Evolutionary conservation across 2,113 vertebrate genomes (phyloP), one percentile per base, ranked within the genome.

Genomic region (Leuciscus idus): DNA sequence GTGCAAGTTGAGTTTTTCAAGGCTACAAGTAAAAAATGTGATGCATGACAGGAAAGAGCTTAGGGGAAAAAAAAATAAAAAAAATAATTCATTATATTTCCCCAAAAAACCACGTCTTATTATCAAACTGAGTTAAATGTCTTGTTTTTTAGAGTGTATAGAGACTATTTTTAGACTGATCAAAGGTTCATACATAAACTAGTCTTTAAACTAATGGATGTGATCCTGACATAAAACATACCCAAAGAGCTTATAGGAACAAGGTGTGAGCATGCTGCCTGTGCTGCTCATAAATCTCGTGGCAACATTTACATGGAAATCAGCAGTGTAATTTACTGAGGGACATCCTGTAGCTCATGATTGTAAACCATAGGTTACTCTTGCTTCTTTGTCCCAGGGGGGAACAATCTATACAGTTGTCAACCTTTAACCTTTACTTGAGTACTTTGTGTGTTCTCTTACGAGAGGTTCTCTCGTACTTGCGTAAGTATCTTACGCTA

Each of bases 271-370:
- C 62, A 82, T 70, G 48, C 70, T 79, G 64, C 21, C 55, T 83
- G 39, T 81, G 30, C 72, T 80, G 70, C 76, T 26, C 76, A 33
- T 85, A 83, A 83, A 85, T 82, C 52, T 66, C 17, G 13, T 21
- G 57, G 28, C 75, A 78, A 36, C 48, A 78, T 70, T 73, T 83
- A 78, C 74, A 88, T 85, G 84, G 79, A 83, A 83, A 88, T 85
- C 62, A 83, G 33, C 17, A 66, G 11, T 64, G 48, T 83, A 85
- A 83, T 85, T 73, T 85, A 57, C 50, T 30, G 72, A 15, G 17
- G 68, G 70, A 74, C 33, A 64, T 81, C 50, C 1, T 59, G n/a
- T 55, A 78, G 48, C n/a, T 59, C 66, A 83, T 87, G 66, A 87
- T 52, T 57, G 30, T 74, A 85, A 81, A 64, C 59, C 62, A 74